A percentile compares a stretch with the other conserved stretches of the same genome.
These are phyloP conservation scores for Epinotia bilunana DNA, from an alignment of 2,888 invertebrate species.

Conservation along the genomic window DNA sequence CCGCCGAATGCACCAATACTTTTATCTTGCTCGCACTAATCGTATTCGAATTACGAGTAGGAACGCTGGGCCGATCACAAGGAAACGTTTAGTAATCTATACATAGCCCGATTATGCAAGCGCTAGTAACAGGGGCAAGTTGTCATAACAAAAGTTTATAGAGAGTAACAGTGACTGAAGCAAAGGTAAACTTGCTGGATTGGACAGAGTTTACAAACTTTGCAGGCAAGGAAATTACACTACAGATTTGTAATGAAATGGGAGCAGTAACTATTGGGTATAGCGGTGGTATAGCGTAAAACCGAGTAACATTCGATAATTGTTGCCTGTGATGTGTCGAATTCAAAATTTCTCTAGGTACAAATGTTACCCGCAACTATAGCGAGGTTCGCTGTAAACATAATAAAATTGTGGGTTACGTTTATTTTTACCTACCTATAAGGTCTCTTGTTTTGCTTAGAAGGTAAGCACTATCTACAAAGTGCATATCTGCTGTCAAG, in stretches of 20 bases:
- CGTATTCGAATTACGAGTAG: slow-evolving; percentile 34
- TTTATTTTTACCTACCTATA: too few relatives aligned
- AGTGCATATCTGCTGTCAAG: too few relatives aligned
- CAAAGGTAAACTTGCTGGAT: slow-evolving; percentile 37
- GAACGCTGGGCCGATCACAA: slow-evolving; percentile 25
- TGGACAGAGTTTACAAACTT: slow-evolving; percentile 45
- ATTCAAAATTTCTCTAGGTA: too few relatives aligned
- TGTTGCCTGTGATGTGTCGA: too few relatives aligned
- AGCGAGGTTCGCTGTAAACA: too few relatives aligned
- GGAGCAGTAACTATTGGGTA: slow-evolving; percentile 10
- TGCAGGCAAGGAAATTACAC: slow-evolving; percentile 3
- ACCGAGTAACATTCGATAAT: too few relatives aligned
- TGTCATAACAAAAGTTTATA: slow-evolving; percentile 49
- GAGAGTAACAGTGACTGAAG: slow-evolving; percentile 46
- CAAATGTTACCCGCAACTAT: too few relatives aligned
- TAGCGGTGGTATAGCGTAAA: too few relatives aligned
- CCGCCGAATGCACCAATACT: slow-evolving; percentile 20
- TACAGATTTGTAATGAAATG: slow-evolving; percentile 26
- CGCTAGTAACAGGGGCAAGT: slow-evolving; percentile 42
- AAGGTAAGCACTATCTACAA: too few relatives aligned
- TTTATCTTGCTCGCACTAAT: slow-evolving; percentile 39
- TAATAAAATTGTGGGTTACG: too few relatives aligned
- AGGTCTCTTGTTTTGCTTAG: too few relatives aligned
- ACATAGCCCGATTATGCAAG: slow-evolving; percentile 31
- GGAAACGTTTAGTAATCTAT: slow-evolving; percentile 39